Evolutionary conservation across 2,888 invertebrate genomes (phyloP).

Genomic region (Ischnus inquisitorius): DNA sequence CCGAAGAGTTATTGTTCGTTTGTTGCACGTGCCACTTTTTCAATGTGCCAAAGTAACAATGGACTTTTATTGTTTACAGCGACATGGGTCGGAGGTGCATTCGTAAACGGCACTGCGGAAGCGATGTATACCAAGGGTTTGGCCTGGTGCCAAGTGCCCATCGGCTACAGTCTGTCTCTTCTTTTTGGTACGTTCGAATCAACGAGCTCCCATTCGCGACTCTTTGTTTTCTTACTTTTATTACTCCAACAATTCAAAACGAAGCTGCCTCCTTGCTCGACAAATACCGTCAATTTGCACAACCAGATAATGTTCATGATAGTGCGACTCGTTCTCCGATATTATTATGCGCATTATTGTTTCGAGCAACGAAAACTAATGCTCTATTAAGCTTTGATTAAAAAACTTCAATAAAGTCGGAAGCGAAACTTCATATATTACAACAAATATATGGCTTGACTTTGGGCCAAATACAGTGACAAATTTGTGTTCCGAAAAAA

Average conservation of each 20-base stretch:
- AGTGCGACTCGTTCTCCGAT: background rate
- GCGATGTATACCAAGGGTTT: slow-evolving; percentile 88
- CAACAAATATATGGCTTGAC: background rate
- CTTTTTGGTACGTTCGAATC: slow-evolving; percentile 87
- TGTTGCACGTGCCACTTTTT: slow-evolving; percentile 17
- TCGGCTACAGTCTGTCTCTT: slow-evolving; percentile 90
- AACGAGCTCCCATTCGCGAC: slow-evolving; percentile 6
- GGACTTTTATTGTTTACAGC: slow-evolving; percentile 78
- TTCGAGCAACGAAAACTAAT: background rate
- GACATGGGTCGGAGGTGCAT: slow-evolving; percentile 89
- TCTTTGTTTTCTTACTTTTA: background rate
- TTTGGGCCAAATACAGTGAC: background rate
- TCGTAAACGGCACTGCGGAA: slow-evolving; percentile 91
- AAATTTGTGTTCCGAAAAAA: background rate
- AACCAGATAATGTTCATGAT: background rate
- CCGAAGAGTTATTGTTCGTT: slow-evolving; percentile 23
- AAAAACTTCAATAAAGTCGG: background rate
- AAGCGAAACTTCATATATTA: slow-evolving; percentile 2
- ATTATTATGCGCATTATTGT: background rate
- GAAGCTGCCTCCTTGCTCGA: background rate
- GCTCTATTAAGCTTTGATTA: background rate
- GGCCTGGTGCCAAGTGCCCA: slow-evolving; percentile 90
- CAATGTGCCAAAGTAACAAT: slow-evolving; percentile 2
- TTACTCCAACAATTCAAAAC: background rate
- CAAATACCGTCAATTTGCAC: background rate